Evolutionary conservation across 2,113 vertebrate genomes (phyloP), one percentile per base, ranked within the genome.

Genomic region (Clinocottus analis): DNA sequence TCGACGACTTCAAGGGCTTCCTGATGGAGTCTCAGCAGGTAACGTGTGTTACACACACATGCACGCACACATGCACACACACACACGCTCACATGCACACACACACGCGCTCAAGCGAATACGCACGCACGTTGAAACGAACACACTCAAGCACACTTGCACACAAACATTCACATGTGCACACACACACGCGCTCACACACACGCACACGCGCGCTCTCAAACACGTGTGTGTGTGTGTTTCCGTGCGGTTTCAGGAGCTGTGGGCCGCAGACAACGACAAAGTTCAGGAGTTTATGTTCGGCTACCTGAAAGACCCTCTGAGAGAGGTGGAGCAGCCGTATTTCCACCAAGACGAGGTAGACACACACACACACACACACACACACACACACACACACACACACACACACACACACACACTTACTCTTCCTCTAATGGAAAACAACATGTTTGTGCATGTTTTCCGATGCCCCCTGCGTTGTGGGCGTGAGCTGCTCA

Each of bases 221-320:
- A 10, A 71, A 68, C 51, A 3, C 27, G 1, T 41, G 13, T n/a
- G n/a, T 31, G 29, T 74, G 47, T 89, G 47, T 89, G 58, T 80
- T 72, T 78, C 0, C 47, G 5, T 80, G 62, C 88, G 19, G 75
- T 4, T 77, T 47, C 88, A 99, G 98, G 98, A 99, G 82, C 87
- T 95, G 70, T 99, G 98, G 97, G 97, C 97, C 72, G 90, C 96
- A 7, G 96, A 99, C 88, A 90, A 60, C 61, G 94, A 93, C 80
- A 95, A 95, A 88, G 98, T 99, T 55, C 96, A 97, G 86, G 96
- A 99, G 58, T 99, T 97, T 88, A 98, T 99, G 96, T 96, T 98
- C 77, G 89, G 71, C 87, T 99, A 98, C 79, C 95, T 99, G 90
- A 95, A 96, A 84, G 97, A 99, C 83, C 98, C 98, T n/a, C 87